Evolutionary conservation across 1,140 invertebrate genomes (phyloP), one percentile per base, ranked within the genome.

Genomic region (Drosophila elegans): DNA sequence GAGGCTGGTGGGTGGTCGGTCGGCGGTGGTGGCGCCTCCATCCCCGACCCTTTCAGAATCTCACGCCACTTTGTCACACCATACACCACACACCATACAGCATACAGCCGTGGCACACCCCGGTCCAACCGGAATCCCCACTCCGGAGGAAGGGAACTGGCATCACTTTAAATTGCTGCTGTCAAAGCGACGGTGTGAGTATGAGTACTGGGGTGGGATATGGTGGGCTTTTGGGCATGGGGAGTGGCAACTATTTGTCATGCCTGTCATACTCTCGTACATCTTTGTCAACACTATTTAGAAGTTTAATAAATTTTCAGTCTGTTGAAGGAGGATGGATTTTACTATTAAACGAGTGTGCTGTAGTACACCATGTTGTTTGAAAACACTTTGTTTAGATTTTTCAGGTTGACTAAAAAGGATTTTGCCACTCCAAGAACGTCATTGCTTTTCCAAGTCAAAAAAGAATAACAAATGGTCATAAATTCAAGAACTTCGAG

Each of bases 231-330:
- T 12, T n/a, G 12, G 45, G 12, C 34, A 13, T 16, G 25, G 44
- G 34, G 7, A 27, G 39, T 5, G 21, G 57, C 42, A 86, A 86
- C 79, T 88, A 88, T 86, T 86, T 86, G 82, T 86, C 83, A 88
- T 82, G 82, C 81, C 83, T 86, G 78, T 88, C 82, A 88, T 79
- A 86, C 69, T 82, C 75, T 81, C 78, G 83, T 86, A 86, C 78
- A 85, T 85, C 82, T 85, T 86, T 85, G 82, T 86, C 82, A 86
- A 86, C 82, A 86, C 82, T 86, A 86, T 86, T 82, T 82, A 76
- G 66, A 82, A 88, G 75, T 76, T 86, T 76, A 88, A 86, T 88
- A 81, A 86, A 75, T 85, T 86, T 85, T 81, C 82, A 86, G 74
- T 74, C 61, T 80, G 78, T 21, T 52, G 32, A 52, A 36, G 6